A percentile compares a stretch with the other conserved stretches of the same genome.
Evolutionary conservation across 1,140 invertebrate genomes (phyloP).

Genomic region (Ptiloglossa arizonensis): DNA sequence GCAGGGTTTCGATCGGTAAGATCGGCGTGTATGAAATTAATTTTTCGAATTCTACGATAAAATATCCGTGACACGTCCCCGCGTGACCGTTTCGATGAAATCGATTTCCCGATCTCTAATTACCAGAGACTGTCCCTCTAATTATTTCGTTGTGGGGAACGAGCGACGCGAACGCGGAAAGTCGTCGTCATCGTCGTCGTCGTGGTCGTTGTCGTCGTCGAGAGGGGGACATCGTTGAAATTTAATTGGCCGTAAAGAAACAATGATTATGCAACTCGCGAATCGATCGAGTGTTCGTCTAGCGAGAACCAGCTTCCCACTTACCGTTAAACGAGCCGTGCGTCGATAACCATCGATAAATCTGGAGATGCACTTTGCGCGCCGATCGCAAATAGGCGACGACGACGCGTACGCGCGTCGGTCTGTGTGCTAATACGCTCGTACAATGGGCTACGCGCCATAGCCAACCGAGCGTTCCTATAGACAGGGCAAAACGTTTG

Average conservation of each 20-base stretch:
- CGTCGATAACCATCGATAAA: constrained; percentile 44
- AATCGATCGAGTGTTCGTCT: constrained; percentile 23
- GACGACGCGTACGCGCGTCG: not conserved
- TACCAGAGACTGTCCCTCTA: no score
- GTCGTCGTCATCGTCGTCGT: no score
- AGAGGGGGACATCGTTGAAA: not conserved
- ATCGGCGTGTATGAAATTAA: no score
- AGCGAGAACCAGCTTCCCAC: constrained; percentile 23
- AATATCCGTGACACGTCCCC: no score
- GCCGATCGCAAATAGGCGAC: constrained; percentile 12
- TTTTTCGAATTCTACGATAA: no score
- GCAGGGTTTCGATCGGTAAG: no score
- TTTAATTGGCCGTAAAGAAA: constrained; percentile 51
- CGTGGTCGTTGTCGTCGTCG: no score
- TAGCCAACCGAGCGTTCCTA: not conserved
- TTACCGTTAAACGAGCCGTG: constrained; percentile 40
- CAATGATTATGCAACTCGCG: constrained; percentile 39
- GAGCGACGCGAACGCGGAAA: not conserved
- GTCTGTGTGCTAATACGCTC: not conserved
- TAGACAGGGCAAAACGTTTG: constrained; percentile 40
- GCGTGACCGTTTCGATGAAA: no score
- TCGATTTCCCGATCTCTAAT: no score
- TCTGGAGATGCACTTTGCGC: constrained; percentile 34
- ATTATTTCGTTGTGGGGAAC: constrained; percentile 22
- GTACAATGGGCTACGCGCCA: not conserved